Percentiles rank a stretch among this genome's conserved stretches.
Evolutionary conservation across 53 echinoderm and acorn worm species (phyloP).

Genomic region (Actinopyga echinites): DNA sequence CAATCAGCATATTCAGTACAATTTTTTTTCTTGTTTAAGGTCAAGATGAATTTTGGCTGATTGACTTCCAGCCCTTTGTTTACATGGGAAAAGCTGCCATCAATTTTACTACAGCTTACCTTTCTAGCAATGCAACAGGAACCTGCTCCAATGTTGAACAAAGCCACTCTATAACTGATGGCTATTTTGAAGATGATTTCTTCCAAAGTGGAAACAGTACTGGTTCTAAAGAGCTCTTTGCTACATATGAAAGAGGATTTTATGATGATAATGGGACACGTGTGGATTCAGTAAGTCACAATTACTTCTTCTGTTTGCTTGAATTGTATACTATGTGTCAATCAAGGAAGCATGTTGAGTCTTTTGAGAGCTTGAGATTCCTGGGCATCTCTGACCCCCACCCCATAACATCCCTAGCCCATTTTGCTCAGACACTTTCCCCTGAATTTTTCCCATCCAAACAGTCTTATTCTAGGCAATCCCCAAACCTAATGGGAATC

Average conservation of each 20-base stretch:
- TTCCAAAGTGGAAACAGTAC: constrained; percentile 52
- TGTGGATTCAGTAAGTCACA: constrained; percentile 53
- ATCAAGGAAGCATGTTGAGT: background rate
- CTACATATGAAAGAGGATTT: constrained; percentile 48
- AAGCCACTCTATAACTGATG: constrained; percentile 34
- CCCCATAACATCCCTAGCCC: no score
- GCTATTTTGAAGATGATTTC: constrained; percentile 65
- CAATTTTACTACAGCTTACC: constrained; percentile 33
- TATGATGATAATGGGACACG: constrained; percentile 47
- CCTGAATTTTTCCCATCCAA: no score
- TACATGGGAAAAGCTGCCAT: constrained; percentile 41
- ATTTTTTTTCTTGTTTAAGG: constrained; percentile 40
- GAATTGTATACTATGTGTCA: background rate
- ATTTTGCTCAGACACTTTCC: no score
- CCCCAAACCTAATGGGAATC: no score
- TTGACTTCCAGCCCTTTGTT: constrained; percentile 78
- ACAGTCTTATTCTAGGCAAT: no score
- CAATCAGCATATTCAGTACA: background rate
- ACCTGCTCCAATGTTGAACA: constrained; percentile 65
- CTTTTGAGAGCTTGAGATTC: no score
- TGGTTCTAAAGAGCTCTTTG: constrained; percentile 59
- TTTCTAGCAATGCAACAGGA: constrained; percentile 55
- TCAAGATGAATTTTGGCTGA: constrained; percentile 69
- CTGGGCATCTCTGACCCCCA: no score
- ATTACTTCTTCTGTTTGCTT: background rate